phyloP scores from a whole-genome alignment of 2,888 invertebrate genomes.

The Trissoscelio sp. region DNA sequence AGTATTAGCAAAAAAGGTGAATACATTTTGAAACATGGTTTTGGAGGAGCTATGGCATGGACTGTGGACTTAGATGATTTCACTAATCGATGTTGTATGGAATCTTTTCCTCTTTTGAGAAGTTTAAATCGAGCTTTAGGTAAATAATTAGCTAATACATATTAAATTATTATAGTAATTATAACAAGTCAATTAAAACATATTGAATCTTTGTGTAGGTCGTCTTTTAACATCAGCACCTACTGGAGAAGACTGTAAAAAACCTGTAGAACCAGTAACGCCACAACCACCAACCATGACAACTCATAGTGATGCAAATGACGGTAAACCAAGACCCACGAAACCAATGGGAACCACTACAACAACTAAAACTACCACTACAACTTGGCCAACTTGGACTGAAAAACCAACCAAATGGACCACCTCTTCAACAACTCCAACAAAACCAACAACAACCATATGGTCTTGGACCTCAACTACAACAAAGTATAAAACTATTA shows the following conservation, averaged over 20 bases:
- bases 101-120: constrained; percentile 90
- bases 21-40: constrained; percentile 89
- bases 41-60: constrained; percentile 94
- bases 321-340: constrained; percentile 74
- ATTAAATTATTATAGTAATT: no score
- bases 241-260: constrained; percentile 86
- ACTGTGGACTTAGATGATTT: constrained; percentile 95
- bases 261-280: constrained; percentile 89
- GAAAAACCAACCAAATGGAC: constrained; percentile 72
- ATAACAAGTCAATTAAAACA: no score
- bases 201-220: no score
- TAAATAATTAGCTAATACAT: no score
- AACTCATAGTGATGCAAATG: constrained; percentile 87
- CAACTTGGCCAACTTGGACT: constrained; percentile 81
- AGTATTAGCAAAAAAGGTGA: constrained; percentile 91
- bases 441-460: constrained; percentile 53
- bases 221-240: constrained; percentile 84
- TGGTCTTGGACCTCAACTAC: constrained; percentile 71
- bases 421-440: constrained; percentile 65
- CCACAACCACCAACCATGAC: constrained; percentile 91
- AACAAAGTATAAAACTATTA: constrained; percentile 32
- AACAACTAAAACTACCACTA: constrained; percentile 75
- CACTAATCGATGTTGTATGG: constrained; percentile 92
- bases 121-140: constrained; percentile 89
- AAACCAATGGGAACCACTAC: constrained; percentile 73